A percentile compares a stretch with the other conserved stretches of the same genome.
These are phyloP conservation scores for Australoheros facetus DNA, from an alignment of 2,797 vertebrate species.

Conservation along the genomic window DNA sequence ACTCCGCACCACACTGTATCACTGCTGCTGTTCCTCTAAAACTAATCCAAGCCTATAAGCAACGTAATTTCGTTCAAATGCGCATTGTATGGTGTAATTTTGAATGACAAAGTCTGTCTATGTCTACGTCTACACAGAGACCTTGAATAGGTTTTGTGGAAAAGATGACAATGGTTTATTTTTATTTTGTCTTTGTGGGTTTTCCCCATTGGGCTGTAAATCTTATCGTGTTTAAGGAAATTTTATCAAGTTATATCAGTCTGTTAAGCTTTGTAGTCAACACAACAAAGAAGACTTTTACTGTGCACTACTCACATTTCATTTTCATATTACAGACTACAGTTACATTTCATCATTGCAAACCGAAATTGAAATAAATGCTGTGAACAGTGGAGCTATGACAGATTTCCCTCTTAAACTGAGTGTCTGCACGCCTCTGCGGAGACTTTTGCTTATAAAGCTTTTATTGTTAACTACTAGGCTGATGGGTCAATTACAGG, in stretches of 20 bases:
- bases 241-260: not conserved
- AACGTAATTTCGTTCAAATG: too few species aligned
- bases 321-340: slow-evolving; percentile 34
- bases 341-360: slow-evolving; percentile 51
- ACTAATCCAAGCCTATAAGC: too few species aligned
- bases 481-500: slow-evolving; percentile 80
- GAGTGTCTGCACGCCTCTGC: slow-evolving; percentile 66
- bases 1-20: too few species aligned
- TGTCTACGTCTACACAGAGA: not conserved
- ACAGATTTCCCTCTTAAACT: slow-evolving; percentile 49
- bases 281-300: slow-evolving; percentile 27
- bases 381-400: slow-evolving; percentile 43
- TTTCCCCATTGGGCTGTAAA: not conserved
- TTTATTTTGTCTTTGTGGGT: not conserved
- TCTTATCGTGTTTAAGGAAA: not conserved
- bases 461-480: slow-evolving; percentile 76
- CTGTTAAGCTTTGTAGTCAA: slow-evolving; percentile 3
- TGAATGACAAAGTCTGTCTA: too few species aligned
- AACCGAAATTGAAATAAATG: slow-evolving; percentile 59
- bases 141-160: not conserved
- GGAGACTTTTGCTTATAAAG: slow-evolving; percentile 75
- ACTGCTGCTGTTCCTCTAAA: too few species aligned
- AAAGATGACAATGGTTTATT: not conserved
- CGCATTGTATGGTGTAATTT: too few species aligned
- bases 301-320: slow-evolving; percentile 6